Base-by-base conservation (phyloP, 2,888 invertebrate species). In the Cryptus armator region DNA sequence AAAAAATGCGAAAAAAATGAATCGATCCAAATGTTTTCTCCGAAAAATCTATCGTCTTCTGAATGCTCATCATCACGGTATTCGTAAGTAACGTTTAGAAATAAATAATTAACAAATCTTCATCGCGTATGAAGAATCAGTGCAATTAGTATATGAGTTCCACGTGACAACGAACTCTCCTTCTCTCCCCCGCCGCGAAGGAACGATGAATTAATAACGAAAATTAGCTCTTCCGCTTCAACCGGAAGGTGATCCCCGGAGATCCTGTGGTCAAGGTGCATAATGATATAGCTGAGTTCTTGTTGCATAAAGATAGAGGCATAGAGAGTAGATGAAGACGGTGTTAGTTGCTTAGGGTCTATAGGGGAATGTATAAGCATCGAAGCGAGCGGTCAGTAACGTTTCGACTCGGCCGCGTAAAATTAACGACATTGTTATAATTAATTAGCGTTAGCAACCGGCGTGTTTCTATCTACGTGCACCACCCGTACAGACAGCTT, bases 381-480 rank as follows among this genome's bases (percentile, higher is more conserved):
- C 85, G 83, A 37, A 77, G 88, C 90, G 90, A 90, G 90, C 92
- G 92, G 93, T 93, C 92, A 91, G 93, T 92, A 92, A 92, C 91
- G 90, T 92, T 92, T 92, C 92, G 91, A 92, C 90, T 93, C 92
- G 90, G 90, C 91, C 91, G 93, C 92, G 92, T 92, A 91, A 91
- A 93, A 92, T 92, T 93, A 93, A 93, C 91, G 92, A 92, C 92
- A 93, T 93, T 93, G 93, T 93, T 93, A 92, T 93, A 93, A 92
- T 93, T 93, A 93, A 93, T 93, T 93, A 93, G 91, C 88, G 89
- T 86, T 88, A 82, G 82, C 68, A 24, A 59, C 56, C 87, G 81
- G 59, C 80, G 70, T 53, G 53, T 14, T 43, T 19, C 1, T 19
- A 43, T 44, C 29, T 59, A 19, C 51, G 64, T 37, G 66, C 62